These are phyloP conservation scores for Peromyscus nudipes DNA, from an alignment of 2,797 vertebrate genomes.

Conservation along the genomic window DNA sequence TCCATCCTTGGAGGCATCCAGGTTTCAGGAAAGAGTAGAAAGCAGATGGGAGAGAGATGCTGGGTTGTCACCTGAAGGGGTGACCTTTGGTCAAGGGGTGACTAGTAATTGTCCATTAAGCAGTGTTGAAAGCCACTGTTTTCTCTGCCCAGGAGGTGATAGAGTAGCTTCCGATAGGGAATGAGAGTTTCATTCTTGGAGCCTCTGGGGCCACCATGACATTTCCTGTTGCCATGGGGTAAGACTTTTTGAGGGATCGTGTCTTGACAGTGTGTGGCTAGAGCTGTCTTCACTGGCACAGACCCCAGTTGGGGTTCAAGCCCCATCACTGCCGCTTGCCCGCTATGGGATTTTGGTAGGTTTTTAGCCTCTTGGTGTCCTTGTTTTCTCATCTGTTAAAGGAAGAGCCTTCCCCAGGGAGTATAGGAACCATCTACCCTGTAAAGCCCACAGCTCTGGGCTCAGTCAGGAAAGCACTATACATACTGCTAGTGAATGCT, in stretches of 20 bases:
- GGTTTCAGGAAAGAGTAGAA: neutral
- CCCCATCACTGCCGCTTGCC: neutral
- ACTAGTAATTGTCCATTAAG: neutral
- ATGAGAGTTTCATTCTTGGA: neutral
- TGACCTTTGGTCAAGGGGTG: neutral
- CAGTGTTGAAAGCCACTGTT: neutral
- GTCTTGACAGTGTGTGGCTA: conserved; percentile 69
- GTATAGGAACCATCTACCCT: neutral
- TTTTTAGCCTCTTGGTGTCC: neutral
- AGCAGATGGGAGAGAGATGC: neutral
- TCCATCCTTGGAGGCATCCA: neutral
- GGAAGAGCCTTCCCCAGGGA: neutral
- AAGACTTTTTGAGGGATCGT: conserved; percentile 70
- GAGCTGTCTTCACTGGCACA: neutral
- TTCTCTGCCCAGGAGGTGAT: neutral
- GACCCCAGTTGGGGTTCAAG: neutral
- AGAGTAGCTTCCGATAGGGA: conserved; percentile 1
- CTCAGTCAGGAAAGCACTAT: neutral
- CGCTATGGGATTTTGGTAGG: neutral
- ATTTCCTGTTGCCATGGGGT: neutral
- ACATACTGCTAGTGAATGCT: neutral
- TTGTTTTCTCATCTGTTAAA: conserved; percentile 3
- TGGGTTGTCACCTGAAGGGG: neutral
- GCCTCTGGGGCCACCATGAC: neutral
- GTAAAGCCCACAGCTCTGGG: neutral